Evolutionary conservation across 2,797 vertebrate genomes (phyloP), one percentile per base, ranked within the genome.

Genomic region (Crocidura indochinensis): DNA sequence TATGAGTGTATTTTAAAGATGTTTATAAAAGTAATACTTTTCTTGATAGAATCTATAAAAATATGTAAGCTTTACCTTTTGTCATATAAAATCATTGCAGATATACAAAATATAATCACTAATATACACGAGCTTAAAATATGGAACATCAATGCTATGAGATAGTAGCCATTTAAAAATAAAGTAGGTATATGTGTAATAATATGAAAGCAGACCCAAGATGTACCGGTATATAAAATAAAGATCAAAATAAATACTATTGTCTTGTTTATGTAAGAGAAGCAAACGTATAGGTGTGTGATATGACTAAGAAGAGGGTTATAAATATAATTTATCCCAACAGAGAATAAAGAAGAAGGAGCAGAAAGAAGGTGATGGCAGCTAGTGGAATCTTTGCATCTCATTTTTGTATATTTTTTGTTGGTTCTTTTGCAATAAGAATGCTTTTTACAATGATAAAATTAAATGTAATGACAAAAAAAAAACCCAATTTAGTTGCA

Each of bases 391-490:
- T 29, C 38, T 76, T 87, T 29, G 17, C 29, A 31, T 84, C 87
- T 64, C 62, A 17, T 80, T 88, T 90, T 27, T 27, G 17, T 11
- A 31, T 44, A 53, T 9, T 84, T 87, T 49, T 2, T 68, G 51
- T 27, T 69, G 2, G 46, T 88, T 56, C 53, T 77, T 87, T 74
- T 73, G 91, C 4, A 60, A 20, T 74, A 77, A 82, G 81, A 91
- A 80, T 31, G 17, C 10, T 69, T 80, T 81, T 62, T 2, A 51
- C 60, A 64, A 22, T 65, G 68, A 4, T 26, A 0, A 14, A 79
- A 88, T 74, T 69, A 87, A 89, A 79, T 88, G 1, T 73, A 78
- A 92, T 90, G 51, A 29, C 71, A 60, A 75, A 80, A 65, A 68
- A 78, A 75, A 65, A 91, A 38, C 38, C 38, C 20, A 75, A 60